These are phyloP conservation scores for Habroteleia sp. DNA, from an alignment of 2,888 invertebrate species.

Conservation along the genomic window DNA sequence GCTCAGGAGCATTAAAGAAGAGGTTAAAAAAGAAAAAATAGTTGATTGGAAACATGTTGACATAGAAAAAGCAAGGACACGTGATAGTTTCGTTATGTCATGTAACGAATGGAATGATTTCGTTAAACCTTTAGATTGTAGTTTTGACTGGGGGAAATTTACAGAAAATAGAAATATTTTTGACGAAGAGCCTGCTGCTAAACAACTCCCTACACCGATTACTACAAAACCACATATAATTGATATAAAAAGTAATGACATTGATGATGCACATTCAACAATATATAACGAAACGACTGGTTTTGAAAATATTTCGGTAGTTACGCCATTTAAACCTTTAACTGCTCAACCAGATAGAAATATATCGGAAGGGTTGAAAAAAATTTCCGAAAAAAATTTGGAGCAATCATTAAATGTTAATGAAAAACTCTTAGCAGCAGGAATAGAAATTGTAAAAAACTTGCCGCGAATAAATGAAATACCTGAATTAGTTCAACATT, in stretches of 20 bases:
- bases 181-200: slow-evolving; percentile 72
- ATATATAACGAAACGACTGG: slow-evolving; percentile 83
- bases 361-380: slow-evolving; percentile 82
- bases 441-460: slow-evolving; percentile 82
- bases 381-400: slow-evolving; percentile 83
- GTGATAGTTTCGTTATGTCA: slow-evolving; percentile 80
- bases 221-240: slow-evolving; percentile 82
- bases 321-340: slow-evolving; percentile 84
- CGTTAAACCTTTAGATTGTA: slow-evolving; percentile 84
- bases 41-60: slow-evolving; percentile 82
- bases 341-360: slow-evolving; percentile 82
- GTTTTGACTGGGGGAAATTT: slow-evolving; percentile 82
- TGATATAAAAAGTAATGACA: slow-evolving; percentile 80
- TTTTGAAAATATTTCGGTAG: slow-evolving; percentile 85
- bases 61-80: slow-evolving; percentile 82
- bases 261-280: slow-evolving; percentile 77
- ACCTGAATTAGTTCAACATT: slow-evolving; percentile 82
- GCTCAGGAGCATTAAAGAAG: slow-evolving; percentile 74
- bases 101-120: slow-evolving; percentile 84
- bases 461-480: slow-evolving; percentile 86
- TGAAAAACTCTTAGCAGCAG: slow-evolving; percentile 83
- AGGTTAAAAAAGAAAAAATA: slow-evolving; percentile 77
- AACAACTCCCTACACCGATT: slow-evolving; percentile 81
- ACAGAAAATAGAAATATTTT: slow-evolving; percentile 67
- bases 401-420: slow-evolving; percentile 84